Base-by-base conservation (phyloP, 2,113 vertebrate genomes). In the Nettapus auritus region DNA sequence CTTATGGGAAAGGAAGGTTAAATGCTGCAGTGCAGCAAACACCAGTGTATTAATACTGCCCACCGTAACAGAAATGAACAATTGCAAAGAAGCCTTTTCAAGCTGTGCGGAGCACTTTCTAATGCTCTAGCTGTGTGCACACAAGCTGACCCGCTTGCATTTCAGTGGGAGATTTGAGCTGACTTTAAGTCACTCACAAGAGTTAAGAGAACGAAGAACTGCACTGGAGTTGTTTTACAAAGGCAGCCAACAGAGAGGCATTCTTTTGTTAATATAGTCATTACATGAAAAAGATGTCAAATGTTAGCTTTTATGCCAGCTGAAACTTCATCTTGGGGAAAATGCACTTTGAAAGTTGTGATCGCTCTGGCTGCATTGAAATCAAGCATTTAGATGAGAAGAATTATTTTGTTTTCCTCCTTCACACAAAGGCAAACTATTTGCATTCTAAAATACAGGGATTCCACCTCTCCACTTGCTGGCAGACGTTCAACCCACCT, bases 261-360 rank as follows among this genome's bases (percentile, higher is more conserved):
- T 50, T 73, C 93, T 87, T 93, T 90, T 95, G 88, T 96, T 93
- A 95, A 96, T 89, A 26, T 5, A 82, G 83, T 94, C 69, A 86
- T 93, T 84, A 71, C 64, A 96, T 46, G 83, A 92, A 81, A 92
- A 66, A 60, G 83, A 93, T 66, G 77, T 93, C 94, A 95, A 96
- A 95, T 89, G 83, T 62, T 84, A 71, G 83, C 88, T 97, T 97
- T 95, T 66, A 92, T 69, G 81, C 74, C 88, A 89, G 80, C 50
- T 20, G 34, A 95, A 94, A 92, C 48, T 76, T 76, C 12, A 0
- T 93, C 93, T 94, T 90, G 93, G 92, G 90, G 80, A 96, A 96
- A 93, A 86, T 0, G 74, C 63, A 92, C 90, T 97, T 93, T 92
- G 88, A 92, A 97, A 90, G 86, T 69, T 87, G 88, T 81, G 93